Conservation (phyloP, 2,888 invertebrate species). For the Diloba caeruleocephala region DNA sequence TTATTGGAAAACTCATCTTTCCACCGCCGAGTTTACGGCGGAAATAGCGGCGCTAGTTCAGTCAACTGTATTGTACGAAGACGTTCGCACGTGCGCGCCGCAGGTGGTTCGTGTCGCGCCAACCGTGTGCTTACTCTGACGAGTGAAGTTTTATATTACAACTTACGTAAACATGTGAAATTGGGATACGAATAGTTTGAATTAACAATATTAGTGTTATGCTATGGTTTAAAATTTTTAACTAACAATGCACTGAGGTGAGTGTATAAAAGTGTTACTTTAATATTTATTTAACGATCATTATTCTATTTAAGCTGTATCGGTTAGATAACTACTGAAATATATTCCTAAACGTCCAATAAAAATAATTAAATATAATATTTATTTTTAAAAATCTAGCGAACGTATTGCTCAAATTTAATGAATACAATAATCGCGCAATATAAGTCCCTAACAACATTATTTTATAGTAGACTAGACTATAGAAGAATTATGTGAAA, state of each 20-base stretch:
- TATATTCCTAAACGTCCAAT: too few relatives aligned
- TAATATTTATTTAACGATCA: background rate
- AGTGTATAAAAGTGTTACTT: slow-evolving; percentile 9
- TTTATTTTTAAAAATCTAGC: too few relatives aligned
- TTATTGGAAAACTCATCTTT: slow-evolving; percentile 30
- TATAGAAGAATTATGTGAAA: too few relatives aligned
- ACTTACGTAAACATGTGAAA: slow-evolving; percentile 7
- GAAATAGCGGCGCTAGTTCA: slow-evolving; percentile 18
- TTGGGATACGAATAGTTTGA: slow-evolving; percentile 13
- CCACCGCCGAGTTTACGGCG: slow-evolving; percentile 8
- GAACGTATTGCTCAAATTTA: too few relatives aligned
- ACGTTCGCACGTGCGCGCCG: slow-evolving; percentile 15
- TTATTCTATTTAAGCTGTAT: too few relatives aligned
- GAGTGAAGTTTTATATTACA: slow-evolving; percentile 21
- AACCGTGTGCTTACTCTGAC: slow-evolving; percentile 9
- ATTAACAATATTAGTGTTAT: slow-evolving; percentile 11
- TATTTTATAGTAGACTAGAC: too few relatives aligned
- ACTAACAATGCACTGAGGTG: slow-evolving; percentile 7
- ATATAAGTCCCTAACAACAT: too few relatives aligned
- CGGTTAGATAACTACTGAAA: too few relatives aligned
- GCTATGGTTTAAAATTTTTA: background rate
- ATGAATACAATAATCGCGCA: too few relatives aligned
- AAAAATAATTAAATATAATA: too few relatives aligned
- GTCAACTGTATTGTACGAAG: slow-evolving; percentile 15
- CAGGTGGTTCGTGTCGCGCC: background rate